Evolutionary conservation across 2,888 invertebrate genomes (phyloP).

Genomic region (Andrena trimmerana): DNA sequence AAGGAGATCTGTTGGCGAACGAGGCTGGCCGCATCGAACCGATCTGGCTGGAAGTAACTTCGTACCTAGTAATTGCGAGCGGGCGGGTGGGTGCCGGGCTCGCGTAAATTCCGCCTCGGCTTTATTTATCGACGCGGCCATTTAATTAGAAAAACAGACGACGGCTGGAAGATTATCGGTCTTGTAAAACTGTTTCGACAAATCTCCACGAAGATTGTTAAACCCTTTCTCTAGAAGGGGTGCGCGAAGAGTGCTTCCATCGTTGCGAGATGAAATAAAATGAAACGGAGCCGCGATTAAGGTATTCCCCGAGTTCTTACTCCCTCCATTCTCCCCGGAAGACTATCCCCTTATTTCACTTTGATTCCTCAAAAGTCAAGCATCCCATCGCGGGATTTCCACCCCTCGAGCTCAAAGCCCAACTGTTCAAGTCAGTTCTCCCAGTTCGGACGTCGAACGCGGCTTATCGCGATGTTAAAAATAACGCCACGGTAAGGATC

Average conservation of each 20-base stretch:
- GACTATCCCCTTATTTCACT: too few species aligned
- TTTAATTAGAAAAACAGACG: conserved; percentile 53
- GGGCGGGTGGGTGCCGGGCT: neutral
- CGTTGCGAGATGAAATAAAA: too few species aligned
- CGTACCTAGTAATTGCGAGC: conserved; percentile 45
- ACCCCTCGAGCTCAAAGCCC: too few species aligned
- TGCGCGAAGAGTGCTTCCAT: too few species aligned
- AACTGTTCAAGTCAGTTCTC: too few species aligned
- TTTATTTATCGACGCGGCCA: conserved; percentile 47
- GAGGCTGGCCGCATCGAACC: conserved; percentile 13
- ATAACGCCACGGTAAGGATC: conserved; percentile 54
- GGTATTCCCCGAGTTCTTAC: too few species aligned
- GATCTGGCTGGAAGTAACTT: conserved; percentile 39
- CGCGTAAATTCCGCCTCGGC: conserved; percentile 48
- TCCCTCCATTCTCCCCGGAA: too few species aligned
- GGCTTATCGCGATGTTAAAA: conserved; percentile 39
- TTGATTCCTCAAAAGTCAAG: too few species aligned
- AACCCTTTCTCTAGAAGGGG: too few species aligned
- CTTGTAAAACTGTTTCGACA: conserved; percentile 14
- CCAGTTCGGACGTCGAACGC: neutral
- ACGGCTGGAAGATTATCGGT: conserved; percentile 35
- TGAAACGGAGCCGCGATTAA: too few species aligned
- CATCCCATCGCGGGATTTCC: too few species aligned
- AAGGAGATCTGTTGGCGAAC: neutral
- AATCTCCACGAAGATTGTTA: conserved; percentile 7